These are phyloP conservation scores for Myodes glareolus DNA, from an alignment of 2,113 vertebrate genomes.

Conservation along the genomic window DNA sequence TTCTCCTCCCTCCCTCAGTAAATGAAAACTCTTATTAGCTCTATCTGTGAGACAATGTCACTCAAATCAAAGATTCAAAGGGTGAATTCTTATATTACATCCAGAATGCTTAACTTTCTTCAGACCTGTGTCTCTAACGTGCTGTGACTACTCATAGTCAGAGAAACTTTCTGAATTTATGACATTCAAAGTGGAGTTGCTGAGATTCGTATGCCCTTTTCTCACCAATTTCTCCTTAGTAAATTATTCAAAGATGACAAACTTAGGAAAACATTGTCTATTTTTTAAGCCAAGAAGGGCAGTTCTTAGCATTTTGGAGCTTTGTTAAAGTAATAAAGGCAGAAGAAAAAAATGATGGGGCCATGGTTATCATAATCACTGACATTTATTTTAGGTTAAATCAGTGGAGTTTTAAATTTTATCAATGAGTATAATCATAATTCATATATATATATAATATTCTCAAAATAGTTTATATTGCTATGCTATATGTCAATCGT, in stretches of 20 bases:
- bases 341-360: not conserved
- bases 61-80: constrained; percentile 36
- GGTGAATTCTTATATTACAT: not conserved
- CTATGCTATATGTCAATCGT: not conserved
- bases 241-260: constrained; percentile 14
- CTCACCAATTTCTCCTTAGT: not conserved
- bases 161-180: constrained; percentile 27
- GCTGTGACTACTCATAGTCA: constrained; percentile 4
- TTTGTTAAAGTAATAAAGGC: not conserved
- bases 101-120: constrained; percentile 25
- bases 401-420: not conserved
- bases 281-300: not conserved
- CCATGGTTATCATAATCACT: not conserved
- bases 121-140: constrained; percentile 17
- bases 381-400: not conserved
- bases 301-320: not conserved
- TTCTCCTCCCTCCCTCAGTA: constrained; percentile 52
- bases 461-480: not conserved
- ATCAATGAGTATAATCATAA: not conserved
- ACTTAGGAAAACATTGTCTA: not conserved
- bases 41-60: constrained; percentile 57
- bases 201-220: not conserved
- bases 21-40: not conserved
- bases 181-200: not conserved
- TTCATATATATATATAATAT: not conserved